Evolutionary conservation across 2,113 vertebrate species (phyloP), one percentile per base, ranked within the genome.

Genomic region (Glareola pratincola): DNA sequence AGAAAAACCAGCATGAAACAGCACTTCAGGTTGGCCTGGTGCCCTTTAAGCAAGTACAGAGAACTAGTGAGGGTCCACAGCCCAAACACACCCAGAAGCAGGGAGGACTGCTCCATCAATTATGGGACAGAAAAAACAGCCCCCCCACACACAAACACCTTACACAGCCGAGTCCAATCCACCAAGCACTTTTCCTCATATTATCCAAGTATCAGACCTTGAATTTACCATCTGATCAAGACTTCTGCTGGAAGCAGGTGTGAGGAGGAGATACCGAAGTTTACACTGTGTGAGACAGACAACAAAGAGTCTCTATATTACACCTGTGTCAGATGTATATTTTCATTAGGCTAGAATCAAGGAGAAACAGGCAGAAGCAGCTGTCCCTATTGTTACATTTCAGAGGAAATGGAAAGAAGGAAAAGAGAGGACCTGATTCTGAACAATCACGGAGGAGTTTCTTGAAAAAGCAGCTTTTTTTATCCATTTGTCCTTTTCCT

Each of bases 111-210:
- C 29, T 80, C 59, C 79, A 27, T 22, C 32, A 19, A 66, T 15
- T 5, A 7, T 2, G 18, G 41, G 41, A 71, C 41, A 43, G 29
- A 53, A 69, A 50, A 39, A 24, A 0, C 1, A 12, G 2, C 2
- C 5, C 24, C 16, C 6, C 23, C n/a, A n/a, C n/a, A n/a, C n/a
- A n/a, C n/a, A n/a, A n/a, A n/a, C n/a, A n/a, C n/a, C n/a, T n/a
- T n/a, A n/a, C n/a, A n/a, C n/a, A n/a, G n/a, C n/a, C n/a, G n/a
- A n/a, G n/a, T n/a, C 9, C 30, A 63, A 59, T 8, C 20, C 20
- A 73, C 5, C n/a, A 71, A 53, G n/a, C 4, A 43, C 23, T 53
- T 53, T 54, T 64, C n/a, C 27, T 69, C 60, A n/a, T 11, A 20
- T 54, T 54, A 78, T 19, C 23, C 0, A 1, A 71, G 23, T 24